Percentiles rank a stretch among this genome's conserved stretches.
phyloP scores from a whole-genome alignment of 1,140 invertebrate species.

The Pollicipes pollicipes region DNA sequence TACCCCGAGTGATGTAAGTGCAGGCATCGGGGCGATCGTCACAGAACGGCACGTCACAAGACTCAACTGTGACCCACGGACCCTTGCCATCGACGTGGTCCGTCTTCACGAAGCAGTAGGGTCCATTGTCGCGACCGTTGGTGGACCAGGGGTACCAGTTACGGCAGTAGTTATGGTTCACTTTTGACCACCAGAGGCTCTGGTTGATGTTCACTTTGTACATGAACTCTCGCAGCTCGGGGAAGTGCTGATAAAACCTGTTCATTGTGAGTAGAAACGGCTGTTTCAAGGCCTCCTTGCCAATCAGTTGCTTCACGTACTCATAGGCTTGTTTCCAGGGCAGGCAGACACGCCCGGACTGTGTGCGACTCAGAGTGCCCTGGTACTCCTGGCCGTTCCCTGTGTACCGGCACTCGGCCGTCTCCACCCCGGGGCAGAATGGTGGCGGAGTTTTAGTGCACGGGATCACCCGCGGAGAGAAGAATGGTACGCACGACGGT shows the following conservation, averaged over 20 bases:
- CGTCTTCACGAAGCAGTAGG: background rate
- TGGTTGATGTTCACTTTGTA: background rate
- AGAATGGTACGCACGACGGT: background rate
- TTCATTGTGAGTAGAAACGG: background rate
- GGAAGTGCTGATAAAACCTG: background rate
- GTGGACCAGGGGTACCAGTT: constrained; percentile 2
- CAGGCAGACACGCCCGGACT: background rate
- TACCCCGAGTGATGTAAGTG: background rate
- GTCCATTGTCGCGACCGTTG: background rate
- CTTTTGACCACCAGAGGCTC: background rate
- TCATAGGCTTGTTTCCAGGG: background rate
- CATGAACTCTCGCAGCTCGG: background rate
- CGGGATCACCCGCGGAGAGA: background rate
- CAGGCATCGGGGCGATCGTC: background rate
- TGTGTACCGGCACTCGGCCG: background rate
- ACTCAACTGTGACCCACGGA: background rate
- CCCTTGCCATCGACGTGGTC: background rate
- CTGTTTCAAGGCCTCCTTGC: background rate
- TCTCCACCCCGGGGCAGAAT: background rate
- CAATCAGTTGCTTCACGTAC: background rate
- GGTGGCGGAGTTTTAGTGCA: background rate
- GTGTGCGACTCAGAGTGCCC: background rate
- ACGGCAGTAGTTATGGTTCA: constrained; percentile 3
- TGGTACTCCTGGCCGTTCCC: constrained; percentile 1
- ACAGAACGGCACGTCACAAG: constrained; percentile 1